Percentiles rank a stretch among this genome's conserved stretches.
These are phyloP conservation scores for Ictidomys tridecemlineatus DNA, from an alignment of 2,113 vertebrate species.

Conservation along the genomic window DNA sequence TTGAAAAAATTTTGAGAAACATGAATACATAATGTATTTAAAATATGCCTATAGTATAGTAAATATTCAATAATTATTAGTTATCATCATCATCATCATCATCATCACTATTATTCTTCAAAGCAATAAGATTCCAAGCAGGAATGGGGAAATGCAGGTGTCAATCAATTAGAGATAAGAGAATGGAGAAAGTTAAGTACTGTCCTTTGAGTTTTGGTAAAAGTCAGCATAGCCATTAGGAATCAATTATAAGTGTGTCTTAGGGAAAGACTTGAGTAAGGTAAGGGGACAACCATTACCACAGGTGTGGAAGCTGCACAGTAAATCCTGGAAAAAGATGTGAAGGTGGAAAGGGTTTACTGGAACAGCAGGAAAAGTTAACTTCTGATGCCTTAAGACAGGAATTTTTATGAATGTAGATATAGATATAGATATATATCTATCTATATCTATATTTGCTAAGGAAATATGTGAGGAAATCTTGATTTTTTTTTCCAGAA, in stretches of 20 bases:
- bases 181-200: neutral
- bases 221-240: neutral
- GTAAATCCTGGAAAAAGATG: too few species aligned
- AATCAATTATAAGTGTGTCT: neutral
- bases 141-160: neutral
- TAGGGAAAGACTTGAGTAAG: neutral
- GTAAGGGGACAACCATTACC: neutral
- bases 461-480: neutral
- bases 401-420: neutral
- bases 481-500: neutral
- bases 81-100: neutral
- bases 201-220: neutral
- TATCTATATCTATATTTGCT: neutral
- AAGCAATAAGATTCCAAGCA: neutral
- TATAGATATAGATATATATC: too few species aligned
- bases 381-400: neutral
- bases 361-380: neutral
- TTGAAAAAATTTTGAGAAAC: neutral
- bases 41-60: neutral
- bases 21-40: neutral
- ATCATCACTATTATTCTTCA: neutral
- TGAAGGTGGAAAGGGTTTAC: neutral
- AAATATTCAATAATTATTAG: neutral
- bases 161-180: neutral
- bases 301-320: neutral